These are phyloP conservation scores for Spodoptera littoralis DNA, from an alignment of 2,888 invertebrate species.

Conservation along the genomic window DNA sequence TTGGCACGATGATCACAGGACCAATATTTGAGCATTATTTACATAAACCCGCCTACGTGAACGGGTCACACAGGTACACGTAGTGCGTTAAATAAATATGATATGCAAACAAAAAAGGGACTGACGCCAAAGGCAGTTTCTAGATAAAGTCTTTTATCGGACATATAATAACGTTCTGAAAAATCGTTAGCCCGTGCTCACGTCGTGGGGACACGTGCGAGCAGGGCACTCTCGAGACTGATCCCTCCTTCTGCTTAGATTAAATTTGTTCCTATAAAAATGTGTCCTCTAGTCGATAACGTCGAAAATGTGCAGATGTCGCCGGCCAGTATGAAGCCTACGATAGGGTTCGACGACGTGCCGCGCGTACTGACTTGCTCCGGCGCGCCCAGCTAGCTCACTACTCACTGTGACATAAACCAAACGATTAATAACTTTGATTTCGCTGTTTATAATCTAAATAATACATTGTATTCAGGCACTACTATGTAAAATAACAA, in stretches of 20 bases:
- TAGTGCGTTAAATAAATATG: slow-evolving; percentile 57
- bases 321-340: slow-evolving; percentile 81
- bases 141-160: slow-evolving; percentile 79
- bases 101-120: slow-evolving; percentile 67
- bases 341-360: slow-evolving; percentile 81
- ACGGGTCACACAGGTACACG: slow-evolving; percentile 43
- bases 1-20: slow-evolving; percentile 34
- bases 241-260: slow-evolving; percentile 85
- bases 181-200: slow-evolving; percentile 82
- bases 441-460: slow-evolving; percentile 49
- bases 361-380: slow-evolving; percentile 72
- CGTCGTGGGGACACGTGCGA: slow-evolving; percentile 79
- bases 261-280: slow-evolving; percentile 87
- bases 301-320: slow-evolving; percentile 85
- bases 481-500: too few species aligned
- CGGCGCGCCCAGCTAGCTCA: slow-evolving; percentile 20
- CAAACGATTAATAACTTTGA: slow-evolving; percentile 64
- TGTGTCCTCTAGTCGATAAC: slow-evolving; percentile 83
- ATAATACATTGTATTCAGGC: too few species aligned
- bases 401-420: slow-evolving; percentile 58
- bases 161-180: slow-evolving; percentile 80
- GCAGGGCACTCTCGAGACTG: slow-evolving; percentile 82
- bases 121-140: slow-evolving; percentile 68
- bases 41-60: slow-evolving; percentile 43
- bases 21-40: slow-evolving; percentile 49